These are phyloP conservation scores for Xylota sylvarum DNA, from an alignment of 2,888 invertebrate genomes.

Conservation along the genomic window DNA sequence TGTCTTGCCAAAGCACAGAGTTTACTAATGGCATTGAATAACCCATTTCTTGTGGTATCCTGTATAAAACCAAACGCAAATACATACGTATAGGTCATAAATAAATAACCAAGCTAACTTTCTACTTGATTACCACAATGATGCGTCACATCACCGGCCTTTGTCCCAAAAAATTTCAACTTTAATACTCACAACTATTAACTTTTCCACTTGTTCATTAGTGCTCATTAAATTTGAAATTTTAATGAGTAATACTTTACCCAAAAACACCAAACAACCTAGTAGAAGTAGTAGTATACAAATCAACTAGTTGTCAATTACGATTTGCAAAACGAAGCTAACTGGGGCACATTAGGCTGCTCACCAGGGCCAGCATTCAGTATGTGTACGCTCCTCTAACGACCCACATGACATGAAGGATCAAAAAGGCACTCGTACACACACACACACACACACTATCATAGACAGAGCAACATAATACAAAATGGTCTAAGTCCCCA, in stretches of 20 bases:
- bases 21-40: no score
- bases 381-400: constrained; percentile 52
- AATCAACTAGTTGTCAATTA: constrained; percentile 75
- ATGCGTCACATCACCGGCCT: neutral
- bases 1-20: neutral
- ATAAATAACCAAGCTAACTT: neutral
- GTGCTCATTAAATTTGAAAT: constrained; percentile 41
- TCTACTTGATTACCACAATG: neutral
- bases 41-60: no score
- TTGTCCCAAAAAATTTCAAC: constrained; percentile 12
- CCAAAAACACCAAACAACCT: neutral
- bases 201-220: constrained; percentile 38
- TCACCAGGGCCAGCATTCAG: constrained; percentile 13
- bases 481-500: constrained; percentile 62
- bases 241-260: constrained; percentile 28
- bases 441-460: neutral
- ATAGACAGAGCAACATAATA: neutral
- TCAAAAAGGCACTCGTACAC: constrained; percentile 55
- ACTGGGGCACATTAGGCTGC: constrained; percentile 46
- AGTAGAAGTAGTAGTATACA: neutral
- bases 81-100: neutral
- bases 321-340: constrained; percentile 38
- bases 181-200: constrained; percentile 26
- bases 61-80: no score
- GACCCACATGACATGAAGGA: constrained; percentile 66